phyloP scores from a whole-genome alignment of 2,113 vertebrate species.

The Onychostoma macrolepis region DNA sequence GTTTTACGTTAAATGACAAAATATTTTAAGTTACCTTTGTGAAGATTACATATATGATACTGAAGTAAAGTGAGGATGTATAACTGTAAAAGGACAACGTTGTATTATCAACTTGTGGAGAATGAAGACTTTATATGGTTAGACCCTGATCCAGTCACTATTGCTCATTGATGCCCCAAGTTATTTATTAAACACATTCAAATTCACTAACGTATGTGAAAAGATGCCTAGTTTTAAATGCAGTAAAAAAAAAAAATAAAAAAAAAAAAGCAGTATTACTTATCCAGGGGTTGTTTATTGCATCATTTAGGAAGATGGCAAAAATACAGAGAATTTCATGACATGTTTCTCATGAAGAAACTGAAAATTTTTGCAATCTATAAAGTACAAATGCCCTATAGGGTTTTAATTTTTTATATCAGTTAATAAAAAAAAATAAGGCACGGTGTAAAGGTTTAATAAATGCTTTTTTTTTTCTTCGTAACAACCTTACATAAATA shows the following conservation, averaged over 20 bases:
- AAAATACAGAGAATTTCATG: background rate
- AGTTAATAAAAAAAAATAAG: background rate
- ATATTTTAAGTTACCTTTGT: background rate
- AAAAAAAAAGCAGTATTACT: background rate
- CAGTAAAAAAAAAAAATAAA: background rate
- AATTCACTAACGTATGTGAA: background rate
- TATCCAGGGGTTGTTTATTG: background rate
- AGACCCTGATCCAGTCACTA: background rate
- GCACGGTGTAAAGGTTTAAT: background rate
- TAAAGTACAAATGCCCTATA: background rate
- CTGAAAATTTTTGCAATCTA: background rate
- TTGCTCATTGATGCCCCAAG: background rate
- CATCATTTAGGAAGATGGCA: background rate
- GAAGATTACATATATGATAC: background rate
- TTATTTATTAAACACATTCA: background rate
- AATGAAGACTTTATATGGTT: background rate
- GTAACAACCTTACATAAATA: background rate
- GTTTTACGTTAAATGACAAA: background rate
- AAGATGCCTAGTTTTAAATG: background rate
- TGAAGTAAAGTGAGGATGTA: too few species aligned
- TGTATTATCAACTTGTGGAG: background rate
- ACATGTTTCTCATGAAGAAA: background rate
- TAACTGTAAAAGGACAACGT: too few species aligned
- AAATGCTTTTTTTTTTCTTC: background rate
- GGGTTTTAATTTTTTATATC: background rate